Evolutionary conservation across 1,140 invertebrate genomes (phyloP).

Genomic region (Lanistes nyassanus): DNA sequence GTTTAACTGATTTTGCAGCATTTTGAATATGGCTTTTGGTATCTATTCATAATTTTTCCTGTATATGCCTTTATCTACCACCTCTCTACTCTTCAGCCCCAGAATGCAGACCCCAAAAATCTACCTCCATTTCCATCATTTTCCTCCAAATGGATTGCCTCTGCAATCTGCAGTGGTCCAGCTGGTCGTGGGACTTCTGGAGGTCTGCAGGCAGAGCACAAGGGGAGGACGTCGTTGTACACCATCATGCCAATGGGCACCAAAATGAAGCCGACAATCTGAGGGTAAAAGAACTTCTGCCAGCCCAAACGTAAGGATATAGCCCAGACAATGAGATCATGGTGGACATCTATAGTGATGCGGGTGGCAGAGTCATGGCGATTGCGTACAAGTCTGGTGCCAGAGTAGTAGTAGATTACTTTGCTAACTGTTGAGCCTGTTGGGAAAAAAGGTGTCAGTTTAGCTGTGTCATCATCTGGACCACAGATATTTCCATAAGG

Average conservation of each 20-base stretch:
- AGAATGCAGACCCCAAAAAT: too few species aligned
- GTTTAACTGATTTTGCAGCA: too few species aligned
- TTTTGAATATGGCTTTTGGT: too few species aligned
- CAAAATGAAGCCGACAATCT: slow-evolving; percentile 21
- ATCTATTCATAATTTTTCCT: too few species aligned
- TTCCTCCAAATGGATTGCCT: too few species aligned
- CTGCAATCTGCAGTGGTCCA: slow-evolving; percentile 43
- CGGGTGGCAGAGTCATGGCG: slow-evolving; percentile 12
- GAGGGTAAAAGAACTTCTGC: slow-evolving; percentile 18
- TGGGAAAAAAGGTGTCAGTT: neutral
- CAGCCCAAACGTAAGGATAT: neutral
- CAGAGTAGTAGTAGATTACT: slow-evolving; percentile 16
- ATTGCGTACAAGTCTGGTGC: slow-evolving; percentile 9
- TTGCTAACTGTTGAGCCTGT: slow-evolving; percentile 13
- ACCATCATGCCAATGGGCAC: slow-evolving; percentile 23
- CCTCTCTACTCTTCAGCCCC: too few species aligned
- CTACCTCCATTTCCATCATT: too few species aligned
- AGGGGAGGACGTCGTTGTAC: slow-evolving; percentile 16
- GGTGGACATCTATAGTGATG: slow-evolving; percentile 21
- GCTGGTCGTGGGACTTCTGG: neutral
- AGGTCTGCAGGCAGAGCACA: neutral
- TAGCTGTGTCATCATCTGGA: too few species aligned
- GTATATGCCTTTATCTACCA: too few species aligned
- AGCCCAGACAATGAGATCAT: slow-evolving; percentile 18
- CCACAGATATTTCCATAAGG: too few species aligned